These are phyloP conservation scores for Pipa parva DNA, from an alignment of 2,113 vertebrate species.

Conservation along the genomic window DNA sequence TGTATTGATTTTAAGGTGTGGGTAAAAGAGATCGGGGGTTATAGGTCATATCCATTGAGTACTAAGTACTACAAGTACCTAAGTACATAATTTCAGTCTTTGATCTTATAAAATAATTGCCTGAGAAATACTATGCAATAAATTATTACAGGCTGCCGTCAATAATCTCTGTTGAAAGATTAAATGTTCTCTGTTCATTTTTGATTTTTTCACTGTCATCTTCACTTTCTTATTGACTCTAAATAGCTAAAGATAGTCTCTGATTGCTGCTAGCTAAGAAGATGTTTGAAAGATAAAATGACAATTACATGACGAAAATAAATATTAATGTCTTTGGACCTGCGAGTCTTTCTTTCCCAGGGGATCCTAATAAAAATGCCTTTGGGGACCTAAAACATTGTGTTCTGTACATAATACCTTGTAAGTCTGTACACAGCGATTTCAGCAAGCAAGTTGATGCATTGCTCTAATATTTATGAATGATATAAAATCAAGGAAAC, in stretches of 20 bases:
- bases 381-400: neutral
- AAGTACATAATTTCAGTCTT: too few relatives aligned
- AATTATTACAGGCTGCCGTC: conserved; percentile 12
- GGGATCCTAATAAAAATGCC: conserved; percentile 9
- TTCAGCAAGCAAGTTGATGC: neutral
- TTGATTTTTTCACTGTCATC: conserved; percentile 31
- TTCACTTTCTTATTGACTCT: conserved; percentile 16
- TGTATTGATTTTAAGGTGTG: too few relatives aligned
- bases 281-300: conserved; percentile 33
- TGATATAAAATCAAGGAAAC: too few relatives aligned
- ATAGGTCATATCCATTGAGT: too few relatives aligned
- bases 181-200: conserved; percentile 37
- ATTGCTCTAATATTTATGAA: too few relatives aligned
- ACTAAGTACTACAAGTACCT: too few relatives aligned
- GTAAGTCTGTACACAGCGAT: neutral
- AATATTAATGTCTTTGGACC: conserved; percentile 33
- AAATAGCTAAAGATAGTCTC: conserved; percentile 35
- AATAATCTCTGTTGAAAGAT: conserved; percentile 29
- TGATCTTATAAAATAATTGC: conserved; percentile 12
- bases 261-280: conserved; percentile 14
- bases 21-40: too few relatives aligned
- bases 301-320: conserved; percentile 17
- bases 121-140: conserved; percentile 8
- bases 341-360: conserved; percentile 19
- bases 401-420: neutral